Conservation (phyloP, 2,888 invertebrate genomes). For the Tiliacea citrago region DNA sequence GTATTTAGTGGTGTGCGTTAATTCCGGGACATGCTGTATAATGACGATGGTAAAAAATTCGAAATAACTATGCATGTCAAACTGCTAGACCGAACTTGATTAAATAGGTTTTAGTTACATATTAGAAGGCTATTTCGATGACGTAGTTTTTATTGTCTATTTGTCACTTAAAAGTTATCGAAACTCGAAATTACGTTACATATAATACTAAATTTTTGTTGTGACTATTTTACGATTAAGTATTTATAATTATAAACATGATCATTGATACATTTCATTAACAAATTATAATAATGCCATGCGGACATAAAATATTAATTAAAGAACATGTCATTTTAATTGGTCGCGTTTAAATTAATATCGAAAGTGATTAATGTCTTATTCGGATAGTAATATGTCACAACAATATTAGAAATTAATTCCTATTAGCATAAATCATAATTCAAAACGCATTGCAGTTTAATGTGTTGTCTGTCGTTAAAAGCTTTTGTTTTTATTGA, state of each 20-base stretch:
- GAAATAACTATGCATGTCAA: neutral
- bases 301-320: conserved; percentile 56
- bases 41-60: conserved; percentile 15
- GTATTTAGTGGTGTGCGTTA: too few species aligned
- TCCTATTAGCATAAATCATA: conserved; percentile 54
- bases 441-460: conserved; percentile 31
- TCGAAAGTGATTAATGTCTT: conserved; percentile 64
- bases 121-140: neutral
- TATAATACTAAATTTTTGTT: neutral
- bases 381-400: conserved; percentile 58
- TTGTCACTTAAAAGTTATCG: neutral
- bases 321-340: conserved; percentile 57
- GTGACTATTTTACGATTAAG: neutral
- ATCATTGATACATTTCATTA: conserved; percentile 35
- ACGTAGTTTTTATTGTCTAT: conserved; percentile 1
- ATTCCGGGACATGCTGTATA: too few species aligned
- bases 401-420: conserved; percentile 61
- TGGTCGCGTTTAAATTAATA: conserved; percentile 53
- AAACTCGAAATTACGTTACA: too few species aligned
- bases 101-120: neutral
- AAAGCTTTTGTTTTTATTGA: conserved; percentile 2
- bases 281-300: conserved; percentile 40
- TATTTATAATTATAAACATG: neutral
- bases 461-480: conserved; percentile 48
- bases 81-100: conserved; percentile 6